These are phyloP conservation scores for Pogonus chalceus DNA, from an alignment of 1,140 invertebrate species.

Conservation along the genomic window DNA sequence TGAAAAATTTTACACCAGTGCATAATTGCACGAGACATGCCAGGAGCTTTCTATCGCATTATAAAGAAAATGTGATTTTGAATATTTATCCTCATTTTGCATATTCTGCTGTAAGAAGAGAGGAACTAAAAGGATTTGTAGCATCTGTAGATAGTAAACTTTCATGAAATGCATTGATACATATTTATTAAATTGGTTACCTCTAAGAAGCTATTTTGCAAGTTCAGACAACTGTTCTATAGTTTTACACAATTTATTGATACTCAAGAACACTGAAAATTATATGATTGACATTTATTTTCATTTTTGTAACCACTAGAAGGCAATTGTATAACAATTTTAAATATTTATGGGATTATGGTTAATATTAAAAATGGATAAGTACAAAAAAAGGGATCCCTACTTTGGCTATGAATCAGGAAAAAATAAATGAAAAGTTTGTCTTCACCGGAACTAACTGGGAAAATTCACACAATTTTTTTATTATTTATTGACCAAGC, in stretches of 20 bases:
- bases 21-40: too few species aligned
- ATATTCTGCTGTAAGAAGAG: conserved; percentile 20
- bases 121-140: conserved; percentile 24
- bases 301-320: conserved; percentile 11
- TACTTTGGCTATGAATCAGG: too few species aligned
- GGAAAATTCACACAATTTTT: too few species aligned
- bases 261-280: too few species aligned
- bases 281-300: conserved; percentile 8
- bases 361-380: conserved; percentile 7
- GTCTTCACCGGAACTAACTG: too few species aligned
- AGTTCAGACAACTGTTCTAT: conserved; percentile 9
- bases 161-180: too few species aligned
- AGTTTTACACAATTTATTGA: conserved; percentile 10
- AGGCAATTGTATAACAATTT: conserved; percentile 13
- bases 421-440: too few species aligned
- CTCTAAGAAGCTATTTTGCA: conserved; percentile 21
- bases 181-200: conserved; percentile 23
- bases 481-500: too few species aligned
- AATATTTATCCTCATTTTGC: conserved; percentile 18
- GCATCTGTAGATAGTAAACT: conserved; percentile 20
- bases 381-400: too few species aligned
- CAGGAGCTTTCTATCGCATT: conserved; percentile 18
- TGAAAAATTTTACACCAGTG: too few species aligned
- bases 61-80: conserved; percentile 24
- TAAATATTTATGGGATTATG: conserved; percentile 13